Base-by-base conservation (phyloP, 2,113 vertebrate species). In the Climacteris rufus region DNA sequence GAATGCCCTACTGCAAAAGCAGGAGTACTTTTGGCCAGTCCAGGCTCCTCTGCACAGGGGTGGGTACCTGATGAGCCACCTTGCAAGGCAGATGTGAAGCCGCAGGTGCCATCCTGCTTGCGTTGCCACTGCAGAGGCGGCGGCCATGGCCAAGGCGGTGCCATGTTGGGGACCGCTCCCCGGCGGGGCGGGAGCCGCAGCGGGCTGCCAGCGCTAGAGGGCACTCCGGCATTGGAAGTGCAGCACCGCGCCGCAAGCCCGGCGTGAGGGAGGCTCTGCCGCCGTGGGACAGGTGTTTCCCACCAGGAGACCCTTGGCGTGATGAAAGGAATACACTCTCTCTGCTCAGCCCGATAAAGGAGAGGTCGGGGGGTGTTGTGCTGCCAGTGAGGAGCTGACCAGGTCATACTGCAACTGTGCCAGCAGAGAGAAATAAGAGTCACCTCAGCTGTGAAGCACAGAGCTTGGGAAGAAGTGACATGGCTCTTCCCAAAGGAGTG, bases 21-120 rank as follows among this genome's bases (percentile, higher is more conserved):
- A n/a, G 15, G 13, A 33, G 44, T 2, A 19, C 9, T 14, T 7
- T 22, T 1, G 27, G 13, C 23, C 63, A 39, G 31, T 0, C 13
- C 15, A 3, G 33, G 40, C 33, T 61, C 17, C 11, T 15, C 57
- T 15, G 42, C 39, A 2, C 15, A 11, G 50, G 10, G 33, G 1
- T 4, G 60, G 20, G 50, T 44, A 20, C 22, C 10, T 12, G 50
- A 7, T 0, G 19, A 45, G 7, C 8, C 50, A 3, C 2, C 15
- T 2, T 1, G n/a, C 39, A 14, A 14, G 37, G 61, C 24, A 52
- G 28, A 6, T 2, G 23, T 1, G 64, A 10, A 37, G 27, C 22
- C 8, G 13, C 40, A 2, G 40, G 13, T 2, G 30, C 30, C 17
- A 0, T 13, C 9, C 19, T 1, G 0, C 45, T 6, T 1, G 2